Percentiles rank a stretch among this genome's conserved stretches.
phyloP scores from a whole-genome alignment of 2,113 vertebrate species.

The Setophaga kirtlandii region DNA sequence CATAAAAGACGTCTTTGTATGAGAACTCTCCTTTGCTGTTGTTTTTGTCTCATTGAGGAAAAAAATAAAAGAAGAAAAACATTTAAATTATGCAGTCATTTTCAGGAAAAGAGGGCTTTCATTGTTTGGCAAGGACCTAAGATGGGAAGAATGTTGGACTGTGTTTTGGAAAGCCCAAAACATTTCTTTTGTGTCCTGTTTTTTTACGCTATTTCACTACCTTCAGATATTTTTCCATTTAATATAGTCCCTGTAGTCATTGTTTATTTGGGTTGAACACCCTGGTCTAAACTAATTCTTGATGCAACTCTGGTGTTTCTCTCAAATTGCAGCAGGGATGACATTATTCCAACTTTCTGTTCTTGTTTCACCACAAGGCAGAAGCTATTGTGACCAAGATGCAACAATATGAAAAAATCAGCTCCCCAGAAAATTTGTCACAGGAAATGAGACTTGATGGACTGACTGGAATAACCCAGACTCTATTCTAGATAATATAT shows the following conservation, averaged over 20 bases:
- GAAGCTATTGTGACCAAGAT: neutral
- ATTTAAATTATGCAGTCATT: neutral
- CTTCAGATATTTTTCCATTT: neutral
- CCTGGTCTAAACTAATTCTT: neutral
- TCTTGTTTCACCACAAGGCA: neutral
- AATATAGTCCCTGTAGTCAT: neutral
- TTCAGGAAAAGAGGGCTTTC: neutral
- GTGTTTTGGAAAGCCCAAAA: neutral
- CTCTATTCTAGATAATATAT: neutral
- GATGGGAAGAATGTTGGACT: neutral
- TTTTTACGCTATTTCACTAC: neutral
- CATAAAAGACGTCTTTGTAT: neutral
- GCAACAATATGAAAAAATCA: neutral
- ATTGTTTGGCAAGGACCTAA: neutral
- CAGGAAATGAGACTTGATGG: neutral
- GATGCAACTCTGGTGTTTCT: neutral
- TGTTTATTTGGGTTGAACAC: neutral
- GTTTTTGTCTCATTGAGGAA: neutral
- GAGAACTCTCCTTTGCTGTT: neutral
- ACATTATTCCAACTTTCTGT: neutral
- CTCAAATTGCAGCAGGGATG: neutral
- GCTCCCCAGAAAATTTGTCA: neutral
- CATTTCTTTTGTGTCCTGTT: neutral
- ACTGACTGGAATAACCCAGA: neutral
- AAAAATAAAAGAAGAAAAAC: neutral